Evolutionary conservation across 2,797 vertebrate genomes (phyloP), one percentile per base, ranked within the genome.

Genomic region (Gobionotothen gibberifrons): DNA sequence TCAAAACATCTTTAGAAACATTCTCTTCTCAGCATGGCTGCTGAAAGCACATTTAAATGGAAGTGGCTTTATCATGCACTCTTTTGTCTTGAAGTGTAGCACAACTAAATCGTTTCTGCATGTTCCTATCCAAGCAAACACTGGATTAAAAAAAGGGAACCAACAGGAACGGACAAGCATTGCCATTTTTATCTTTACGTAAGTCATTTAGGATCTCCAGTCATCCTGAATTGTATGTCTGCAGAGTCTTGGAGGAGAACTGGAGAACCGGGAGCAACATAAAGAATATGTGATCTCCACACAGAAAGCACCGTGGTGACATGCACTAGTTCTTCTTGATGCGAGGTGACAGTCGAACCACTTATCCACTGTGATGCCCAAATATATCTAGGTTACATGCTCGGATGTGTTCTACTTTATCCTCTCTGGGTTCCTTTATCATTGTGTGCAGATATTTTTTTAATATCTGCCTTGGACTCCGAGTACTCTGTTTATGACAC

Each of bases 291-390:
- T 63, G 69, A 85, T 69, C 21, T 36, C 69, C 17, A 42, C 58
- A 58, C 51, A 60, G 32, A 81, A 65, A 84, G 68, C 79, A 26
- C 19, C 4, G 2, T n/a, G 53, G 75, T 14, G 63, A 79, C 71
- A 52, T 70, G 65, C 54, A 2, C 51, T 54, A 61, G 62, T 89
- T 67, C 5, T 72, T 59, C 46, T 3, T 87, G 75, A 92, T 90
- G 73, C 36, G 46, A 90, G 76, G 59, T 56, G 90, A 88, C 88
- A 87, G 87, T 66, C 44, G 64, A 39, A 66, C 80, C 88, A 90
- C 87, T 92, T 87, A 87, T 81, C 66, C 64, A 11, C 66, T 2
- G 66, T n/a, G 64, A 82, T 62, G 77, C 77, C 73, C 43, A 47
- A 70, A 72, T 44, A 54, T 61, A 88, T 92, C 75, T 84, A 69